phyloP scores from a whole-genome alignment of 1,140 invertebrate species.

The Tetramorium simillimum region DNA sequence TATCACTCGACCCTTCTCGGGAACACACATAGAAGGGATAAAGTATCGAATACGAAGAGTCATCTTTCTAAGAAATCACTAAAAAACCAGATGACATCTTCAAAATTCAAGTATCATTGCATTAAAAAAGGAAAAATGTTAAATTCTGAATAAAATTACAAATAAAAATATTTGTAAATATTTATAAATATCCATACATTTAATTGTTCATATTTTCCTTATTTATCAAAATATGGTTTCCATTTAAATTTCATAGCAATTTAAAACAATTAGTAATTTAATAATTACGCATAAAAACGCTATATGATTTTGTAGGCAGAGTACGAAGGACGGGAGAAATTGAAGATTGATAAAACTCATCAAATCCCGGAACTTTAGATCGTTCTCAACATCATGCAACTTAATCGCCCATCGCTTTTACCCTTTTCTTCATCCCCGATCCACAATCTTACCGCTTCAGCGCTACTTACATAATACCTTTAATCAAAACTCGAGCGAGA shows the following conservation, averaged over 20 bases:
- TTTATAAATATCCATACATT: background rate
- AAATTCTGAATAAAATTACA: background rate
- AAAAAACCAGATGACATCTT: background rate
- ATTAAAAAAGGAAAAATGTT: background rate
- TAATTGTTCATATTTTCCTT: background rate
- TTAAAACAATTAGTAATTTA: background rate
- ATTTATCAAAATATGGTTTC: background rate
- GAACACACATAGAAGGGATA: slow-evolving; percentile 47
- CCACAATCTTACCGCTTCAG: background rate
- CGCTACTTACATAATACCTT: slow-evolving; percentile 55
- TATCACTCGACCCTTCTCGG: slow-evolving; percentile 77
- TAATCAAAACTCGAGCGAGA: slow-evolving; percentile 51
- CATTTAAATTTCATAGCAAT: background rate
- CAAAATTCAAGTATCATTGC: background rate
- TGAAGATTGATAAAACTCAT: slow-evolving; percentile 8
- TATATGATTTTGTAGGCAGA: background rate
- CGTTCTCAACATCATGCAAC: background rate
- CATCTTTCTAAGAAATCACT: slow-evolving; percentile 31
- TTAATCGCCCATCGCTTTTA: slow-evolving; percentile 17
- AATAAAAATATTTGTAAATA: background rate
- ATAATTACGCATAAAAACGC: background rate
- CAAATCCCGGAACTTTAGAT: slow-evolving; percentile 9
- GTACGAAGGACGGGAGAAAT: background rate
- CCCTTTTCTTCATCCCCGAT: background rate
- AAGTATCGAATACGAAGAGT: slow-evolving; percentile 40